phyloP scores from a whole-genome alignment of 1,140 invertebrate species.

The Drosophila orena region DNA sequence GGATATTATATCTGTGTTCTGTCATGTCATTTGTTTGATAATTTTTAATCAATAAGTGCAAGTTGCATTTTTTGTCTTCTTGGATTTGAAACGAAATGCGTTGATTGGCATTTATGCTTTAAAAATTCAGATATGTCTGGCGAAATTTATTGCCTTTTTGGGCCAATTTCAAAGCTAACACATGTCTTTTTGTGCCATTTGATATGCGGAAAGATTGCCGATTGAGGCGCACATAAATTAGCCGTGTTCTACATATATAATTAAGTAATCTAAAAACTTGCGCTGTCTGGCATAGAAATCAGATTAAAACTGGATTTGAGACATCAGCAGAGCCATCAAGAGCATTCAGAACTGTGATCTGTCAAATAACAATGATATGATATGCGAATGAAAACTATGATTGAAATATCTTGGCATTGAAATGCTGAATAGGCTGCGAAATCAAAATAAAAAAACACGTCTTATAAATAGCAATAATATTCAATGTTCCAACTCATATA shows the following conservation, averaged over 20 bases:
- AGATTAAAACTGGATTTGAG: constrained; percentile 37
- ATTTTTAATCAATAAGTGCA: constrained; percentile 13
- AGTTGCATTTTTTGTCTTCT: constrained; percentile 7
- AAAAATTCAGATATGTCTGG: not conserved
- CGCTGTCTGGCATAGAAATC: constrained; percentile 30
- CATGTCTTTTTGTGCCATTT: constrained; percentile 49
- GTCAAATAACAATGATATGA: constrained; percentile 42
- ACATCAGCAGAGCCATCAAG: constrained; percentile 45
- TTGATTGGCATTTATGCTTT: constrained; percentile 40
- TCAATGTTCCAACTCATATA: no score
- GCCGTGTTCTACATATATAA: constrained; percentile 50
- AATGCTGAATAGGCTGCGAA: constrained; percentile 2
- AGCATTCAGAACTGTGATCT: constrained; percentile 44
- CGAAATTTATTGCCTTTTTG: constrained; percentile 36
- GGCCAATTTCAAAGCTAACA: constrained; percentile 31
- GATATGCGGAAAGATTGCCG: constrained; percentile 53
- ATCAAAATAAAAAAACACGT: constrained; percentile 4
- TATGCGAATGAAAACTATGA: constrained; percentile 34
- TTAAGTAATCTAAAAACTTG: constrained; percentile 57
- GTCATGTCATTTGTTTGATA: constrained; percentile 37
- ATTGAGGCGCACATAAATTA: constrained; percentile 52
- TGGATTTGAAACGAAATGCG: constrained; percentile 17
- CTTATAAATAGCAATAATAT: no score
- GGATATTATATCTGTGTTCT: constrained; percentile 35
- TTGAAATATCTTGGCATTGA: constrained; percentile 40